Evolutionary conservation across 2,113 vertebrate species (phyloP), one percentile per base, ranked within the genome.

Genomic region (Heterotilapia buettikoferi): DNA sequence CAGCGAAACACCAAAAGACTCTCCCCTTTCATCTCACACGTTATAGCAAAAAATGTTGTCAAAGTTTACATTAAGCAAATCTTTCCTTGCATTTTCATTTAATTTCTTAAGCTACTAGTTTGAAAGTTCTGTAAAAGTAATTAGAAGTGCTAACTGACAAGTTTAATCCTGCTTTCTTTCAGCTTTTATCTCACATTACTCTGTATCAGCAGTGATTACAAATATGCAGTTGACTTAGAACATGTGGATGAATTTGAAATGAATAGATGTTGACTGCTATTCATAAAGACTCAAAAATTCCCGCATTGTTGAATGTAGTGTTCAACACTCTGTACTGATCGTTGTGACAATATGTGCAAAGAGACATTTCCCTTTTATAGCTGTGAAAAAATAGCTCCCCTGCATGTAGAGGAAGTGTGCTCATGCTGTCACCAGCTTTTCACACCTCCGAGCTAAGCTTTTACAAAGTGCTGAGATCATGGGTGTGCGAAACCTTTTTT

Each of bases 351-450:
- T 90, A 9, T 38, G 66, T 88, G 86, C 12, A 18, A 86, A 84
- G 33, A 29, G 80, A 87, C 79, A 86, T 90, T 91, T 93, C 85
- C 66, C 3, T 86, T 88, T 50, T 85, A 57, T 88, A 88, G 52
- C 10, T 78, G 84, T 38, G 45, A 68, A 79, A 86, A 90, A 90
- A 92, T 80, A 68, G 54, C 9, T 33, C 5, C 13, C 4, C 16
- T n/a, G 40, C 36, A 45, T 21, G n/a, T 6, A 63, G 43, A 87
- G 86, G 87, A 93, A 89, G 33, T 86, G 50, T 1, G 11, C 2
- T 61, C 26, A 29, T 13, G 10, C 2, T 16, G 6, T 16, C 31
- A 2, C n/a, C 6, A 9, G 71, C 19, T 9, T 38, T 29, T 83
- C 33, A 81, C 29, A 86, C 68, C 3, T 83, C 57, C 5, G 7